Evolutionary conservation across 2,113 vertebrate species (phyloP).

Genomic region (Triplophysa siluroides): DNA sequence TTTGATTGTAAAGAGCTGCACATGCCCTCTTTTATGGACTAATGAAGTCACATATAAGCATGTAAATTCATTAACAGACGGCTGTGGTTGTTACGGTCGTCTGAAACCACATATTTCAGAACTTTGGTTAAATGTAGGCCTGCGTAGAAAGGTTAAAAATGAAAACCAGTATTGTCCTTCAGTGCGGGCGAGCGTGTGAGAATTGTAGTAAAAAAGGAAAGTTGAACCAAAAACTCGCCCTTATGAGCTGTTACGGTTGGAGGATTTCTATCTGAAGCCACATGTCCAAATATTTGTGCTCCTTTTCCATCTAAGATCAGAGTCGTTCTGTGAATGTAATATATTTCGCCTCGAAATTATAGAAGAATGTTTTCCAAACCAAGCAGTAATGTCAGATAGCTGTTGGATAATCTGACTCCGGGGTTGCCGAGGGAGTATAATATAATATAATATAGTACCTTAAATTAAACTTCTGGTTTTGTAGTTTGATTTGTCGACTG

Average conservation of each 20-base stretch:
- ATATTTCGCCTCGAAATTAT: slow-evolving; percentile 42
- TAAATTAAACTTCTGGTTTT: no score
- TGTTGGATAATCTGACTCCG: slow-evolving; percentile 9
- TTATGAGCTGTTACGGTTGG: slow-evolving; percentile 49
- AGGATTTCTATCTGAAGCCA: slow-evolving; percentile 47
- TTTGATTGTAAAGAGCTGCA: slow-evolving; percentile 50
- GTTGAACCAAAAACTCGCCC: background rate
- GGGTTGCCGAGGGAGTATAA: background rate
- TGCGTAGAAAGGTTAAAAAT: slow-evolving; percentile 60
- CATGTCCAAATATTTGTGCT: slow-evolving; percentile 63
- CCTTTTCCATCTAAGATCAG: slow-evolving; percentile 59
- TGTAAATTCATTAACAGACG: slow-evolving; percentile 17
- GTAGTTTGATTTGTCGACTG: no score
- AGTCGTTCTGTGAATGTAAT: slow-evolving; percentile 59
- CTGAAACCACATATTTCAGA: background rate
- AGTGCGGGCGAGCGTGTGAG: slow-evolving; percentile 60
- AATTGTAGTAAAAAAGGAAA: slow-evolving; percentile 43
- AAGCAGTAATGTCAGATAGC: slow-evolving; percentile 3
- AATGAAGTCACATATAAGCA: slow-evolving; percentile 40
- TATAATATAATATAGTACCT: background rate
- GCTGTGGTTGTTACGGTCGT: background rate
- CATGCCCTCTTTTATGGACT: slow-evolving; percentile 39
- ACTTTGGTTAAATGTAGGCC: background rate
- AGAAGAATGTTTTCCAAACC: slow-evolving; percentile 6
- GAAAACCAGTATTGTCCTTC: slow-evolving; percentile 42